Base-by-base conservation (phyloP, 2,797 vertebrate species). In the Cirrhinus molitorella region DNA sequence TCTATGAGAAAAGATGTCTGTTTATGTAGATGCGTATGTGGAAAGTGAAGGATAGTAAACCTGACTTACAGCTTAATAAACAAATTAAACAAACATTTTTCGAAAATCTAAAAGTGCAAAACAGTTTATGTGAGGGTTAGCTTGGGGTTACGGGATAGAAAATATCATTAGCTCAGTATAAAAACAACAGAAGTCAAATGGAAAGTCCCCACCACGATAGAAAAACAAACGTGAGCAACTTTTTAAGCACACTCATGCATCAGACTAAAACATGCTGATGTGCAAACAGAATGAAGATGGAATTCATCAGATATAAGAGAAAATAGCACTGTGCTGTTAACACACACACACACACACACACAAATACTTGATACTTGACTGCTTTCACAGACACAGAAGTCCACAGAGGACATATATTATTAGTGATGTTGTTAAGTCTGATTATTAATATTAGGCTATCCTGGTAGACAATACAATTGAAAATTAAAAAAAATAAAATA, bases 291-390 rank as follows among this genome's bases (percentile, higher is more conserved):
- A 87, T 71, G 66, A 85, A 78, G 67, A 68, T 84, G 79, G 87
- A 88, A 85, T 86, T 86, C 73, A 76, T 83, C 83, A 81, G 78
- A 78, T 78, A 31, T 80, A 67, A 45, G 81, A 81, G 77, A 67
- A 86, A 76, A 63, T 75, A 31, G 31, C 66, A 83, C 80, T 85
- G 72, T 40, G 72, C 59, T 77, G 73, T 59, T 45, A 85, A 55
- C 76, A 51, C 67, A 53, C 61, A 80, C 79, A 57, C 76, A 76
- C 51, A 68, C 25, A 28, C 13, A 43, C 40, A 43, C 40, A 43
- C 40, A 43, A 0, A 40, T 9, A 40, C 1, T 82, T 37, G 31
- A 57, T 53, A n/a, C 49, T n/a, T 73, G 45, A 49, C 68, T 21
- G 25, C 68, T 49, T 14, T 17, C 47, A 73, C 68, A 43, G 9